Conservation (phyloP, 2,888 invertebrate genomes). For the Caenorhabditis uteleia region DNA sequence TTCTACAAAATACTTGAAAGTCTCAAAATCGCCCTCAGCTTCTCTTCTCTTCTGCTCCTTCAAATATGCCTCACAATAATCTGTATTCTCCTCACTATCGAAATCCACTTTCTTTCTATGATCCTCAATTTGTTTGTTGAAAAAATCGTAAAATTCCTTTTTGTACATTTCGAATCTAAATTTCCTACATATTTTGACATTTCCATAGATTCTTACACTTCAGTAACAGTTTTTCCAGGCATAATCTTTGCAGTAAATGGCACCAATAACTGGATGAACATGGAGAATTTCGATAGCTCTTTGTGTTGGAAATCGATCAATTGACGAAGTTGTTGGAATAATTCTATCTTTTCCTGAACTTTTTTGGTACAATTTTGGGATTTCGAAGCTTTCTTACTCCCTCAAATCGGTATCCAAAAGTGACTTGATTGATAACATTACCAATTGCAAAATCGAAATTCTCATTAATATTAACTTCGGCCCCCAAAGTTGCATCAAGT, state of each 20-base stretch:
- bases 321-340: conserved; percentile 23
- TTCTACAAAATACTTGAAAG: conserved; percentile 22
- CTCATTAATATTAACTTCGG: conserved; percentile 8
- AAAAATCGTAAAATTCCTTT: conserved; percentile 42
- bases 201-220: conserved; percentile 3
- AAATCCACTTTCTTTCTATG: conserved; percentile 33
- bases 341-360: no score
- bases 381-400: no score
- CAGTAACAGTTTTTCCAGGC: conserved; percentile 30
- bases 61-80: conserved; percentile 31
- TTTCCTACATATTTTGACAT: not conserved
- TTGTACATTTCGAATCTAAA: conserved; percentile 33
- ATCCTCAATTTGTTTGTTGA: conserved; percentile 30
- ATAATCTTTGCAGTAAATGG: conserved; percentile 31
- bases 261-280: conserved; percentile 27
- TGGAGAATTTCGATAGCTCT: conserved; percentile 23
- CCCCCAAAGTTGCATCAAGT: not conserved
- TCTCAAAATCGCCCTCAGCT: conserved; percentile 14
- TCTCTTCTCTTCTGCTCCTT: conserved; percentile 35
- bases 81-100: conserved; percentile 21
- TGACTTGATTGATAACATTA: conserved; percentile 43
- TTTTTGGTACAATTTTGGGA: no score
- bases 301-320: conserved; percentile 32
- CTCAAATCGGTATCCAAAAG: conserved; percentile 46
- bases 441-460: conserved; percentile 35